These are phyloP conservation scores for Xylota sylvarum DNA, from an alignment of 2,888 invertebrate species.

Conservation along the genomic window DNA sequence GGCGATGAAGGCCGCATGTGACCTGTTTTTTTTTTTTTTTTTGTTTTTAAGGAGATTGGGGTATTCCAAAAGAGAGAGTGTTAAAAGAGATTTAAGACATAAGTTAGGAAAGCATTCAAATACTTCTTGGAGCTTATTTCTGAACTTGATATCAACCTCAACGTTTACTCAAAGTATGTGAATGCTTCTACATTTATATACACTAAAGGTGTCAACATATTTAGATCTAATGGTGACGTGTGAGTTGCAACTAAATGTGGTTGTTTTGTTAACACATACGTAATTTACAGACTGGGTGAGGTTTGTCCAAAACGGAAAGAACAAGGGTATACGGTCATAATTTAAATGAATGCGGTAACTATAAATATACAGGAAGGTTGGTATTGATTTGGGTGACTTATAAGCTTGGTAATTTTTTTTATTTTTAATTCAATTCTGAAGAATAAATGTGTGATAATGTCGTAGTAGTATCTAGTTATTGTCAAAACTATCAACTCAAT, in stretches of 20 bases:
- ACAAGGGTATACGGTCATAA: not conserved
- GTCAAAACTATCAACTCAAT: too few species aligned
- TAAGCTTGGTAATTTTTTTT: too few species aligned
- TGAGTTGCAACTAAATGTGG: conserved; percentile 15
- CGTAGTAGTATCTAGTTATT: too few species aligned
- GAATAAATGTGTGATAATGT: too few species aligned
- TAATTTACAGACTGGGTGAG: not conserved
- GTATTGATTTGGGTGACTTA: too few species aligned
- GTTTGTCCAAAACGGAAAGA: conserved; percentile 5
- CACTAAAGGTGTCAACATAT: conserved; percentile 15
- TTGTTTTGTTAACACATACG: not conserved
- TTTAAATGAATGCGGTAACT: too few species aligned
- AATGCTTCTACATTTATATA: not conserved
- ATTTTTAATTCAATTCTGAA: too few species aligned
- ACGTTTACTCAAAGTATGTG: conserved; percentile 18
- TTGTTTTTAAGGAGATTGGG: conserved; percentile 11
- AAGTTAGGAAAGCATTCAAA: not conserved
- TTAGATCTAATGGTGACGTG: not conserved
- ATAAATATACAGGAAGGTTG: too few species aligned
- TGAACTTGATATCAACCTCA: not conserved
- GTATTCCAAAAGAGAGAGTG: conserved; percentile 13
- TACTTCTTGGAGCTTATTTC: not conserved
- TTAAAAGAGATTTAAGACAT: not conserved
- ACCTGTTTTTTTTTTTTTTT: conserved; percentile 82
- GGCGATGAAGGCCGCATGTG: conserved; percentile 98